A percentile compares a stretch with the other conserved stretches of the same genome.
Conservation (phyloP, 1,140 invertebrate genomes). For the Sipha flava region DNA sequence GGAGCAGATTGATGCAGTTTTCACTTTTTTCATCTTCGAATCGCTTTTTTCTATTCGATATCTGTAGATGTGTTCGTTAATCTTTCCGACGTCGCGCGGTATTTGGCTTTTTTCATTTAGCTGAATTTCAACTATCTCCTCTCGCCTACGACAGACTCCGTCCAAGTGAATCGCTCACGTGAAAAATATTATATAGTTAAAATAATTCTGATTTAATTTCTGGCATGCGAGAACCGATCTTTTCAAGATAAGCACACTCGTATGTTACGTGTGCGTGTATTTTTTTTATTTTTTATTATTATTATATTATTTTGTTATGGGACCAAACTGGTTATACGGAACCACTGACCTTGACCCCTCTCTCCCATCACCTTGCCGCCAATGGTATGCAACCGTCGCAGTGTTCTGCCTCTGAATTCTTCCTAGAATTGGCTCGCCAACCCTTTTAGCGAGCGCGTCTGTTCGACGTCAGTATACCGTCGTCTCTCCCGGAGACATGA, state of each 20-base stretch:
- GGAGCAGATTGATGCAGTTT: neutral
- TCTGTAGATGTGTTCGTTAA: neutral
- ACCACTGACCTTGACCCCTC: constrained; percentile 23
- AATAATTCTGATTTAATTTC: constrained; percentile 1
- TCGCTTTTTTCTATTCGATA: neutral
- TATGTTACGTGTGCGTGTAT: neutral
- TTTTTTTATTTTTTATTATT: neutral
- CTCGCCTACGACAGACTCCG: too few relatives aligned
- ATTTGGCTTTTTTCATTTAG: neutral
- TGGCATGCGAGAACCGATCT: neutral
- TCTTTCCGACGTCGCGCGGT: neutral
- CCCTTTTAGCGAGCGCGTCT: neutral
- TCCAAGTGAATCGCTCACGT: too few relatives aligned
- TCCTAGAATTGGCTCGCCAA: neutral
- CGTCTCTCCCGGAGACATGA: too few relatives aligned
- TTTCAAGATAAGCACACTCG: neutral
- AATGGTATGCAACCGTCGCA: neutral
- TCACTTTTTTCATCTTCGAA: neutral
- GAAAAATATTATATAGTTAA: neutral
- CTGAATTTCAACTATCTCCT: neutral
- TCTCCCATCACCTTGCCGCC: neutral
- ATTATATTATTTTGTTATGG: neutral
- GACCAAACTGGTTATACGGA: constrained; percentile 14
- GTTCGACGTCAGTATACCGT: too few relatives aligned
- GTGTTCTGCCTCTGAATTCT: neutral